These are phyloP conservation scores for Parapristionchus giblindavisi DNA, from an alignment of 2,888 invertebrate species.

Conservation along the genomic window DNA sequence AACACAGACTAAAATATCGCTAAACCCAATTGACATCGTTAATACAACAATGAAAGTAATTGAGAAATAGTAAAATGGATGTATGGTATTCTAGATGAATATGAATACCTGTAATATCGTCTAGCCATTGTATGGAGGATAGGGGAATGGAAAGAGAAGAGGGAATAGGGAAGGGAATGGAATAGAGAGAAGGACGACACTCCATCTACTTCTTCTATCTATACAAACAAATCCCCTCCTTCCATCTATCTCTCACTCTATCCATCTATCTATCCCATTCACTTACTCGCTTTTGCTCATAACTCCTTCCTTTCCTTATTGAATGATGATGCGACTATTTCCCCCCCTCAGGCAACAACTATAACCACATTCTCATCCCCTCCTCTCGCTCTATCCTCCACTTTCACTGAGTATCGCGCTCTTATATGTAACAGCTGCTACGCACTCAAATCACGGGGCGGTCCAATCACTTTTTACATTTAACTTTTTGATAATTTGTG, in stretches of 20 bases:
- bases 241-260: no score
- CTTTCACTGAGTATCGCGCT: slow-evolving; percentile 25
- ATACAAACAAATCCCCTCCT: slow-evolving; percentile 33
- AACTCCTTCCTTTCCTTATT: not conserved
- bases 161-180: slow-evolving; percentile 10
- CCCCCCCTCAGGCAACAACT: slow-evolving; percentile 8
- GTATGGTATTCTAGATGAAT: not conserved
- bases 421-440: slow-evolving; percentile 13
- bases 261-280: no score
- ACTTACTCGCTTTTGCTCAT: slow-evolving; percentile 39
- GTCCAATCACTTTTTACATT: no score
- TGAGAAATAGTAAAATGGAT: no score
- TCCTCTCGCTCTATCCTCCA: not conserved
- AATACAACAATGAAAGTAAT: no score
- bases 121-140: slow-evolving; percentile 13
- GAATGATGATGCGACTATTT: not conserved
- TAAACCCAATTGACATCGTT: no score
- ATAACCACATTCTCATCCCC: slow-evolving; percentile 2
- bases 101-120: slow-evolving; percentile 32
- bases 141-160: not conserved
- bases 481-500: no score
- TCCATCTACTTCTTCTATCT: slow-evolving; percentile 4
- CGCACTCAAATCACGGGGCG: slow-evolving; percentile 31
- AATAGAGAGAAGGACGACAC: not conserved
- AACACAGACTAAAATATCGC: no score